A percentile compares a stretch with the other conserved stretches of the same genome.
phyloP scores from a whole-genome alignment of 2,797 vertebrate genomes.

The Thunnus albacares region DNA sequence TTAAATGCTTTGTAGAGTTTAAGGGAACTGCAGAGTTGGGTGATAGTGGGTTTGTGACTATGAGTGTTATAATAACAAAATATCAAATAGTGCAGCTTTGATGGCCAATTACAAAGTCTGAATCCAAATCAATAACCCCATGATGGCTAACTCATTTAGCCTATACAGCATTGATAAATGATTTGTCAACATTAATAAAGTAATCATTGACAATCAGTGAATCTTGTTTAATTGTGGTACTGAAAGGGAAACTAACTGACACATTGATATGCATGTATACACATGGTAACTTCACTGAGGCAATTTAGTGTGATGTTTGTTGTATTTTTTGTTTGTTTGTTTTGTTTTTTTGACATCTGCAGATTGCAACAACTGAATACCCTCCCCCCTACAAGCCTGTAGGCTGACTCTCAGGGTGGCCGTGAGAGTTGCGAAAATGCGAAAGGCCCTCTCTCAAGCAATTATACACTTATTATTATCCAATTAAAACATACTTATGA shows the following conservation, averaged over 20 bases:
- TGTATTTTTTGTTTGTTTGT: too few relatives aligned
- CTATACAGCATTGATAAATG: neutral
- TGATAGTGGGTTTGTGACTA: too few relatives aligned
- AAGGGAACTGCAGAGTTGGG: too few relatives aligned
- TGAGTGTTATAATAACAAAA: neutral
- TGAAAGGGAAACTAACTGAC: neutral
- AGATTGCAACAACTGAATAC: too few relatives aligned
- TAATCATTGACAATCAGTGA: neutral
- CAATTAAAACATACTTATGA: too few relatives aligned
- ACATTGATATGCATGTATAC: neutral
- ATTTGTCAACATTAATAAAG: neutral
- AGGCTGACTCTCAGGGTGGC: too few relatives aligned
- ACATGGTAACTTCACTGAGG: neutral
- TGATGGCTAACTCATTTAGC: neutral
- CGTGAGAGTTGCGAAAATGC: too few relatives aligned
- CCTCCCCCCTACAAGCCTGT: too few relatives aligned
- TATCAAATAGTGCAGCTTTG: neutral
- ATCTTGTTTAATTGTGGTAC: neutral
- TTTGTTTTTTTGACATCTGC: too few relatives aligned
- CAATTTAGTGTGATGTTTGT: neutral
- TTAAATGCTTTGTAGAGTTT: neutral
- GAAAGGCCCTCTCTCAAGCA: too few relatives aligned
- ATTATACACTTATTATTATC: too few relatives aligned
- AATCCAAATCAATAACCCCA: neutral
- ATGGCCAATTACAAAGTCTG: neutral